Percentiles rank a stretch among this genome's conserved stretches.
These are phyloP conservation scores for Dissostichus mawsoni DNA, from an alignment of 2,113 vertebrate species.

Conservation along the genomic window DNA sequence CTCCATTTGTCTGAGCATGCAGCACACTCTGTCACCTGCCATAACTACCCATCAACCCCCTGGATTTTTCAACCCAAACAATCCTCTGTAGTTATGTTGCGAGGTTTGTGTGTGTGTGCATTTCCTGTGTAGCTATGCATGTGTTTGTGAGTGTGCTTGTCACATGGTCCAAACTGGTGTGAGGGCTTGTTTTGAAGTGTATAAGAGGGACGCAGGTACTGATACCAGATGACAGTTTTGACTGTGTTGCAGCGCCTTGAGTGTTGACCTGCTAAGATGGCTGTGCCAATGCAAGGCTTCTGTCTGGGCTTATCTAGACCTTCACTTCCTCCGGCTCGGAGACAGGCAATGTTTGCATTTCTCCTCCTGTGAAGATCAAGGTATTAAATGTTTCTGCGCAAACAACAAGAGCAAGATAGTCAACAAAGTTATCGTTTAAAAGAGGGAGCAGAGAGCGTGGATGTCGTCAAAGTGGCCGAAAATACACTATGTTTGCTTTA, in stretches of 20 bases:
- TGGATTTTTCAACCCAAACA: conserved; percentile 54
- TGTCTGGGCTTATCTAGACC: conserved; percentile 76
- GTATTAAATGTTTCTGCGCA: conserved; percentile 2
- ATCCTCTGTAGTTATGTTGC: conserved; percentile 57
- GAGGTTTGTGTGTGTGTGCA: conserved; percentile 18
- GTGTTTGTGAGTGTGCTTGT: conserved; percentile 10
- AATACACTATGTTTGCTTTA: too few species aligned
- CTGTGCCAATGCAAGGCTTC: conserved; percentile 71
- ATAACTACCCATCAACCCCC: conserved; percentile 74
- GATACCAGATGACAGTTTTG: conserved; percentile 79
- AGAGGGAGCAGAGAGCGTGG: too few species aligned
- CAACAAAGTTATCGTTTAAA: not conserved
- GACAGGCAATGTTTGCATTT: conserved; percentile 73
- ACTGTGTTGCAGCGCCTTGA: conserved; percentile 75
- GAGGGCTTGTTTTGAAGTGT: conserved; percentile 66
- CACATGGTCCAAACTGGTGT: conserved; percentile 40
- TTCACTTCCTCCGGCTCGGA: conserved; percentile 39
- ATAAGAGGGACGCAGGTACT: conserved; percentile 66
- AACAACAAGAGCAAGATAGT: not conserved
- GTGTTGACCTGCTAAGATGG: conserved; percentile 80
- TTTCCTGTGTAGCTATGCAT: not conserved
- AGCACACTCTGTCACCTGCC: conserved; percentile 75
- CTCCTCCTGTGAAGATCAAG: conserved; percentile 28
- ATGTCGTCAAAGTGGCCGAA: too few species aligned
- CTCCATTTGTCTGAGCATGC: conserved; percentile 81